These are phyloP conservation scores for Congeria kusceri DNA, from an alignment of 2,888 invertebrate genomes.

Conservation along the genomic window DNA sequence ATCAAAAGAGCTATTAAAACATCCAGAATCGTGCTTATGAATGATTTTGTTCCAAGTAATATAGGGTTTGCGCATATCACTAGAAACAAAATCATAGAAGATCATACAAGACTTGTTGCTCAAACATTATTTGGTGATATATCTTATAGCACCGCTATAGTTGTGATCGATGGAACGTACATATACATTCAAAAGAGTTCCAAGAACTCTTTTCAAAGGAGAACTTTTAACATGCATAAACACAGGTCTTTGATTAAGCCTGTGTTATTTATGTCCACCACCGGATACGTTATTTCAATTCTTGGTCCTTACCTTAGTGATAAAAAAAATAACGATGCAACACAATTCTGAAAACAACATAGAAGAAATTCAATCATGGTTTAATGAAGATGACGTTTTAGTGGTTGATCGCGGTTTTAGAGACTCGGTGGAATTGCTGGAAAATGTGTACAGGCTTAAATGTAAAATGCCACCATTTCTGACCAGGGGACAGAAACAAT, in stretches of 20 bases:
- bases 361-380: neutral
- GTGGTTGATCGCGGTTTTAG: neutral
- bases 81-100: neutral
- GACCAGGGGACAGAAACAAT: neutral
- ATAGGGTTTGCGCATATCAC: neutral
- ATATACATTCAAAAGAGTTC: constrained; percentile 8
- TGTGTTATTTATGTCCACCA: neutral
- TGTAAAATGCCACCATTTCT: constrained; percentile 2
- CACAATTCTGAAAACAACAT: neutral
- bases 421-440: neutral
- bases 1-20: constrained; percentile 1
- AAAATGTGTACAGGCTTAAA: neutral
- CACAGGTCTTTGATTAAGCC: neutral
- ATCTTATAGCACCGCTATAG: neutral
- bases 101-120: constrained; percentile 3
- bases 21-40: neutral
- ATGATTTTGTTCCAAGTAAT: neutral
- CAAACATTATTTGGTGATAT: neutral
- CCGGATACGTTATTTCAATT: neutral
- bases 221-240: no score
- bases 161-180: constrained; percentile 5
- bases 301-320: neutral
- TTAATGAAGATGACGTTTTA: neutral
- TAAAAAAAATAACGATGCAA: neutral
- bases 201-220: neutral